Percentiles rank a stretch among this genome's conserved stretches.
phyloP scores from a whole-genome alignment of 2,113 vertebrate genomes.

The Apodemus speciosus region DNA sequence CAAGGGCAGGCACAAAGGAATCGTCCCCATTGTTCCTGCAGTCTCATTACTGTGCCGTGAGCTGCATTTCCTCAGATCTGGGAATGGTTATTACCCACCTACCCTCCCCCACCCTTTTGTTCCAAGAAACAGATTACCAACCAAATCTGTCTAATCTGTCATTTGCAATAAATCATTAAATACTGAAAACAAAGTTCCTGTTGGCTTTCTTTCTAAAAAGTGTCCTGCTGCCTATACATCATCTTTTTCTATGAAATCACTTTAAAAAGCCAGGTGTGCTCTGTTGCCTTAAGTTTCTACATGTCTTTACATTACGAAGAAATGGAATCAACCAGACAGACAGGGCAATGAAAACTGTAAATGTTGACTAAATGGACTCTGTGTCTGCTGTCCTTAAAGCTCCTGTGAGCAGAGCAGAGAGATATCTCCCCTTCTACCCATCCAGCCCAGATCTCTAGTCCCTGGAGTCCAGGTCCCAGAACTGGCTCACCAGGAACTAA shows the following conservation, averaged over 20 bases:
- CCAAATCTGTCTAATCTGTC: background rate
- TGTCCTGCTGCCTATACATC: fast-evolving
- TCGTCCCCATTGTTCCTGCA: background rate
- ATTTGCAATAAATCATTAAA: fast-evolving
- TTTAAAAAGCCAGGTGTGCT: background rate
- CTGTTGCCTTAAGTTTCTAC: background rate
- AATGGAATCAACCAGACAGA: background rate
- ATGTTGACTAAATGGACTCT: background rate
- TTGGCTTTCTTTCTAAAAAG: background rate
- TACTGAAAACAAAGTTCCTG: background rate
- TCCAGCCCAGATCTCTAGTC: too few species aligned
- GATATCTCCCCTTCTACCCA: background rate
- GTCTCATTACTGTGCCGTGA: background rate
- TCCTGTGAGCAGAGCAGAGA: background rate
- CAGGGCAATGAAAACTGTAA: background rate
- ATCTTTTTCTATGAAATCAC: background rate
- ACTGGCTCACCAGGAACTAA: background rate
- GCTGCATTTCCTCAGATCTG: background rate
- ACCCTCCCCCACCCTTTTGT: conserved; percentile 54
- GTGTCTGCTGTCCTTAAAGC: background rate
- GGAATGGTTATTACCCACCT: conserved; percentile 17
- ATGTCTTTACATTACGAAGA: background rate
- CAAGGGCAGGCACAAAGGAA: background rate
- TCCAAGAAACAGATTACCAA: conserved; percentile 43
- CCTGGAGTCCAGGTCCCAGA: background rate